These are phyloP conservation scores for Ametastegia equiseti DNA, from an alignment of 2,888 invertebrate species.

Conservation along the genomic window DNA sequence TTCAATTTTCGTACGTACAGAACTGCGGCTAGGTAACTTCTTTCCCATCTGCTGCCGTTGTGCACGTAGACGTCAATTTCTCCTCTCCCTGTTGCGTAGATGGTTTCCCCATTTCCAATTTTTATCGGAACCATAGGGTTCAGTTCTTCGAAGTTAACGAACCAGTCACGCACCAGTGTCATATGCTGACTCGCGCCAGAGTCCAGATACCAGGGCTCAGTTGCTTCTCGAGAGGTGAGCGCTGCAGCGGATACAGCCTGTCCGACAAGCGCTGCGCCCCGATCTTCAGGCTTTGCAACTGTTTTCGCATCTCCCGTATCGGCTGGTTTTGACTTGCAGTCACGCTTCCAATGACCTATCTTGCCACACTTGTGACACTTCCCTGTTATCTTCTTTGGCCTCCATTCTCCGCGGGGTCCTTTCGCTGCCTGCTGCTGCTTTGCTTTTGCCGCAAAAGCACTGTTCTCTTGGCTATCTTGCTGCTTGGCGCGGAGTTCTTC, in stretches of 20 bases:
- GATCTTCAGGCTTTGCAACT: background rate
- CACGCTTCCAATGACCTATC: background rate
- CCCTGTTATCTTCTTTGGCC: background rate
- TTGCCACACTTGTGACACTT: conserved; percentile 25
- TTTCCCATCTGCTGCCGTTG: conserved; percentile 52
- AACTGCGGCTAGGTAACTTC: conserved; percentile 52
- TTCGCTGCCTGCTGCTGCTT: background rate
- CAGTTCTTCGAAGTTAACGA: background rate
- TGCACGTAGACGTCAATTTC: conserved; percentile 53
- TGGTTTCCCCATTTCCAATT: background rate
- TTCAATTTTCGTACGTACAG: conserved; percentile 51
- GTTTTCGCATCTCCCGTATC: background rate
- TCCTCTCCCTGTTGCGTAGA: background rate
- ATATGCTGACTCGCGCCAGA: conserved; percentile 43
- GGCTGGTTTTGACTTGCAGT: background rate
- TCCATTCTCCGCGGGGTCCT: background rate
- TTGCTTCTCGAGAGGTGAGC: background rate
- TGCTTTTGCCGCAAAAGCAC: conserved; percentile 10
- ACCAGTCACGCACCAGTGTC: background rate
- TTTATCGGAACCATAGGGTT: too few species aligned
- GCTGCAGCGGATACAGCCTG: background rate
- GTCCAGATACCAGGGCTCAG: conserved; percentile 1
- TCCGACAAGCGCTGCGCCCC: background rate
- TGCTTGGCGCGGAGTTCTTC: conserved; percentile 3
- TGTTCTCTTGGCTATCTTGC: background rate